Evolutionary conservation across 2,113 vertebrate genomes (phyloP).

Genomic region (Rhabdornis inornatus): DNA sequence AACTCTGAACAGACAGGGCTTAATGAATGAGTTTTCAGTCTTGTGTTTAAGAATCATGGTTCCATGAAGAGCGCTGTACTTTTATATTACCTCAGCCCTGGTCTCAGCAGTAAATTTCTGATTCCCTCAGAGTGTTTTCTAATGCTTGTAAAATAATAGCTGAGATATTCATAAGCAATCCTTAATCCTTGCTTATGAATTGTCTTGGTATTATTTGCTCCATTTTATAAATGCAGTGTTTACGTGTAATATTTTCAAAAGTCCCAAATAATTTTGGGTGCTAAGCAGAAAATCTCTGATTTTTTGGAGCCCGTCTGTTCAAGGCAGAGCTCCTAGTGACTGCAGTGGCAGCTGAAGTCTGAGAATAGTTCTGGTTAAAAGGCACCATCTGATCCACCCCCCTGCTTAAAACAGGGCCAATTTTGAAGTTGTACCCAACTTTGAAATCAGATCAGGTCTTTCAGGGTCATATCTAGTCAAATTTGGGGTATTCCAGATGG

Average conservation of each 20-base stretch:
- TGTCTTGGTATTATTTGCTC: neutral
- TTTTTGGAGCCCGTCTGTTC: neutral
- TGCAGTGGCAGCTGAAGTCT: conserved; percentile 22
- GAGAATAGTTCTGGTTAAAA: conserved; percentile 44
- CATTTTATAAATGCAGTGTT: neutral
- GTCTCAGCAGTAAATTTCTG: neutral
- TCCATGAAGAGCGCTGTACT: neutral
- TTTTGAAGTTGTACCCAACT: conserved; percentile 8
- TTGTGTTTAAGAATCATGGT: neutral
- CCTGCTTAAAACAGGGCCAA: conserved; percentile 4
- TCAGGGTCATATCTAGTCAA: neutral
- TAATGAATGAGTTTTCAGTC: neutral
- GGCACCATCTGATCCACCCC: conserved; percentile 25
- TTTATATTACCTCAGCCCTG: neutral
- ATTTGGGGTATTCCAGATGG: neutral
- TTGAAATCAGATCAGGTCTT: neutral
- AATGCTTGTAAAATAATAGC: neutral
- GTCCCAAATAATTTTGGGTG: neutral
- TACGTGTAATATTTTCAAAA: neutral
- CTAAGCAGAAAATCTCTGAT: neutral
- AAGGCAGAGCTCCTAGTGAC: neutral
- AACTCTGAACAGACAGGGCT: neutral
- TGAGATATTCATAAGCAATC: neutral
- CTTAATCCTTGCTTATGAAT: neutral
- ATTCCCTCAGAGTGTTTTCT: neutral